These are phyloP conservation scores for Struthio camelus DNA, from an alignment of 2,113 vertebrate species.

Conservation along the genomic window DNA sequence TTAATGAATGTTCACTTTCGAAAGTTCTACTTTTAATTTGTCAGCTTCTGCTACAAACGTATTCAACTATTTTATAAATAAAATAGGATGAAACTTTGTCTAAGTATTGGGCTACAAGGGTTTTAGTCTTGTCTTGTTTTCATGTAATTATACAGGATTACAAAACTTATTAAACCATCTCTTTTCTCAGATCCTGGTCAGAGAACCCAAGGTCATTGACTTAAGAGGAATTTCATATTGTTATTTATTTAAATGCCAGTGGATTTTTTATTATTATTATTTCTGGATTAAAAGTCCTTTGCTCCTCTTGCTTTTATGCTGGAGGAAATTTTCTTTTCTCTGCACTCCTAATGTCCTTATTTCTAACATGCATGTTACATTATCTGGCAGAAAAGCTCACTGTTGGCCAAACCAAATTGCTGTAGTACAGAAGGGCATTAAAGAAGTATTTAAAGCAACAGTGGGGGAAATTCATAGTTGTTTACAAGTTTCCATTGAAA, in stretches of 20 bases:
- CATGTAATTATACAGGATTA: not conserved
- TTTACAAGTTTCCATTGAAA: not conserved
- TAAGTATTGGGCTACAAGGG: not conserved
- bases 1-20: constrained; percentile 58
- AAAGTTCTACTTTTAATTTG: constrained; percentile 58
- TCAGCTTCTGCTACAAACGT: constrained; percentile 49
- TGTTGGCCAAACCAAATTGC: not conserved
- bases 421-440: not conserved
- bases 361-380: not conserved
- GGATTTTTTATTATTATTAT: constrained; percentile 26
- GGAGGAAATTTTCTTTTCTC: not conserved
- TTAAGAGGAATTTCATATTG: not conserved
- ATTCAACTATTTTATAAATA: constrained; percentile 62
- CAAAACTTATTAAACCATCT: not conserved
- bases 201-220: not conserved
- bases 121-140: constrained; percentile 13
- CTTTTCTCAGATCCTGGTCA: constrained; percentile 10
- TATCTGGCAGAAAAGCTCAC: constrained; percentile 14
- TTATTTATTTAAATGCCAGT: not conserved
- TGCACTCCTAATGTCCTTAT: constrained; percentile 2
- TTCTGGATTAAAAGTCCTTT: constrained; percentile 15
- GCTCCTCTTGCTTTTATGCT: constrained; percentile 11
- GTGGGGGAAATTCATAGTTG: not conserved
- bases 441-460: not conserved
- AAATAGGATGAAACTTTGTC: constrained; percentile 14